These are phyloP conservation scores for Tiliqua scincoides DNA, from an alignment of 2,113 vertebrate genomes.

Conservation along the genomic window DNA sequence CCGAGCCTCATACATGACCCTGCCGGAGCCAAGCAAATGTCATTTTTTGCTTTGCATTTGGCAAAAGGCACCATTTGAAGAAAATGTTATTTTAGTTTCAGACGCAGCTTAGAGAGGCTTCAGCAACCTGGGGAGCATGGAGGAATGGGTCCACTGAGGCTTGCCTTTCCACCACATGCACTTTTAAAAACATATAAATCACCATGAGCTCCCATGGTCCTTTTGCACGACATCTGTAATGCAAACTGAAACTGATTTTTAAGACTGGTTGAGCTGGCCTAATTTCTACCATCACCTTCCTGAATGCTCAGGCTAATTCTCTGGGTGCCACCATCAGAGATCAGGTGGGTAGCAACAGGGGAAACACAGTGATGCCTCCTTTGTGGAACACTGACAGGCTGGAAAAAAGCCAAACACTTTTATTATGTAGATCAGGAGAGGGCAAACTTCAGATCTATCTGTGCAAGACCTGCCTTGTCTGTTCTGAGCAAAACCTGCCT, in stretches of 20 bases:
- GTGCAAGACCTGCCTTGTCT: no score
- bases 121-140: conserved; percentile 2
- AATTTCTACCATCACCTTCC: neutral
- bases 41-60: conserved; percentile 54
- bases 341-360: no score
- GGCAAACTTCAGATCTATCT: no score
- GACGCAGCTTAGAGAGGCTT: conserved; percentile 55
- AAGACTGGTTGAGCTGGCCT: neutral
- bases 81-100: conserved; percentile 67
- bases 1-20: conserved; percentile 54
- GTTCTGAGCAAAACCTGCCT: no score
- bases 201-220: neutral
- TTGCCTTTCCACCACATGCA: conserved; percentile 13
- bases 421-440: no score
- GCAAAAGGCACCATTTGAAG: conserved; percentile 47
- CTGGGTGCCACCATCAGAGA: no score
- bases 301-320: no score
- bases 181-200: neutral
- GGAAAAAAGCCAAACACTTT: no score
- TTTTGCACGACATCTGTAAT: neutral
- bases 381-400: no score
- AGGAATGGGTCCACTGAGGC: conserved; percentile 27
- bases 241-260: neutral
- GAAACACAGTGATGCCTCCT: no score
- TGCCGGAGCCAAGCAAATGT: conserved; percentile 64